These are phyloP conservation scores for Lepilemur ruficaudatus DNA, from an alignment of 2,797 vertebrate genomes.

Conservation along the genomic window DNA sequence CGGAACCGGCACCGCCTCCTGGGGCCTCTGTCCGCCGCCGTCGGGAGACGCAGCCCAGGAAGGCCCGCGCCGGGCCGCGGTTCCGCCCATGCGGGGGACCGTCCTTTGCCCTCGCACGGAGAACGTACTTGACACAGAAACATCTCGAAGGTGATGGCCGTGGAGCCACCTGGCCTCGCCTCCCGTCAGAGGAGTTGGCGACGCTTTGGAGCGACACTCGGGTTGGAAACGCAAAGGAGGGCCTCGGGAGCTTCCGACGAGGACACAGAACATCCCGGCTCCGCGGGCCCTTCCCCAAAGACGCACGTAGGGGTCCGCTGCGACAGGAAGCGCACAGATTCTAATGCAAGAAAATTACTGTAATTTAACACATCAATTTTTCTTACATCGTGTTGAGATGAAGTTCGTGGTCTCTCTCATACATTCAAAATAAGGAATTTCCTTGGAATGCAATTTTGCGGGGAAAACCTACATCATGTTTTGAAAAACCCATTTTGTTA, in stretches of 20 bases:
- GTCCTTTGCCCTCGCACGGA: neutral
- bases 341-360: constrained; percentile 71
- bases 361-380: constrained; percentile 80
- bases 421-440: constrained; percentile 71
- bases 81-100: neutral
- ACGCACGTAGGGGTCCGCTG: neutral
- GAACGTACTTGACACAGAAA: neutral
- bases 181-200: neutral
- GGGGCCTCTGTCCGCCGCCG: no score
- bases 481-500: constrained; percentile 57
- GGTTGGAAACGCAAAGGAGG: neutral
- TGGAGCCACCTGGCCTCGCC: neutral
- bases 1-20: neutral
- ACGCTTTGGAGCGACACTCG: neutral
- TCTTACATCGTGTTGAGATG: constrained; percentile 75
- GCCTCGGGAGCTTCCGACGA: neutral
- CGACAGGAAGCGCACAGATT: constrained; percentile 46
- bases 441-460: constrained; percentile 72
- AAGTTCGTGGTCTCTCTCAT: constrained; percentile 72
- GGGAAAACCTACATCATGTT: constrained; percentile 69
- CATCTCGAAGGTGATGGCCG: neutral
- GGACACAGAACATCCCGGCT: neutral
- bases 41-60: neutral
- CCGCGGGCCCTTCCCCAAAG: constrained; percentile 59
- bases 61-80: neutral